Evolutionary conservation across 2,888 invertebrate genomes (phyloP), one percentile per base, ranked within the genome.

Genomic region (Mythimna pallens): DNA sequence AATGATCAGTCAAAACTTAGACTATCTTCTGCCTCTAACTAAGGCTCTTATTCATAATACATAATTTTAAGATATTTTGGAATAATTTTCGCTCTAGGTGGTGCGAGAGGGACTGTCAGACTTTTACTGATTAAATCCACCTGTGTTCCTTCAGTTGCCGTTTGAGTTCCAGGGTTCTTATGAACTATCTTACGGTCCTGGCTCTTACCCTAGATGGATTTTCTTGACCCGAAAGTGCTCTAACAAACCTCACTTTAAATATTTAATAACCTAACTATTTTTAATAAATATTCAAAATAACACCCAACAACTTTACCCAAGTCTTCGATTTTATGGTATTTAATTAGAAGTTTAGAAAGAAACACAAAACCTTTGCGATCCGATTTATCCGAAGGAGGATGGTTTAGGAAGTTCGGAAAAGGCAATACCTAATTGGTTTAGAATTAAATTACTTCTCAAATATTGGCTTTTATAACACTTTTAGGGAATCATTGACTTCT

Each of bases 311-410:
- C 14, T 66, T 34, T 10, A 34, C 34, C 20, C 40, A 58, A 47
- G 22, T 34, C 50, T 20, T 52, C 43, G 25, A 50, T 30, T 58
- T 65, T 36, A 65, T 34, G 25, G 74, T 80, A 66, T 77, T 83
- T 76, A 75, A 80, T 85, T 80, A 70, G 65, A 80, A 80, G 69
- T 75, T 77, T 17, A 8, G 10, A 0, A 77, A 78, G 68, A 69
- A 76, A 83, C 73, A 74, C 61, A 63, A 83, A 71, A 81, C 68
- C 68, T 34, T 43, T 7, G 40, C 64, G 70, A 70, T 83, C 69
- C 59, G 74, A 81, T 83, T 85, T 73, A 75, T 73, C 66, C 63
- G 65, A 66, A 40, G 36, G 76, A 78, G 43, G 43, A 43, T 14
- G 43, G 63, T 67, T 76, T 34, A n/a, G 43, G 25, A 74, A 71